Evolutionary conservation across 2,888 invertebrate genomes (phyloP), one percentile per base, ranked within the genome.

Genomic region (Caenorhabditis doughertyi): DNA sequence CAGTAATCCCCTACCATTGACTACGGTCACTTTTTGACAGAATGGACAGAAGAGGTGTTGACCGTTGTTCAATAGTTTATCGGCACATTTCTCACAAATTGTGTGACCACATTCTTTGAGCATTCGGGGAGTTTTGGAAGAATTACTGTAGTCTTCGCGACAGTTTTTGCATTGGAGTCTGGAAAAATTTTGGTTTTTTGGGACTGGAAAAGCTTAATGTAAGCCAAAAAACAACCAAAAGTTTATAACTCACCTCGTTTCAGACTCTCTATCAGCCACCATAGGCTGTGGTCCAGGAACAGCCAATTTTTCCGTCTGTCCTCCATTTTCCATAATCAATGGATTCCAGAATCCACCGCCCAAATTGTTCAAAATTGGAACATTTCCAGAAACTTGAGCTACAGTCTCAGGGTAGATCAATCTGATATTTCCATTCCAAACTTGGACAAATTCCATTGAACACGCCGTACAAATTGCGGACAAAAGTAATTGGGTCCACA

Each of bases 41-140:
- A 60, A 27, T n/a, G 60, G 60, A 27, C 60, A 60, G 25, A 27
- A 44, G 0, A 60, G 2, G 18, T 60, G 60, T n/a, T 60, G 4
- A 42, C 18, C 18, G 18, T 25, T 42, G 9, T 42, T 27, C 16
- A 42, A 18, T 3, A 60, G n/a, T 1, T 25, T 25, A 2, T 42
- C 42, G 3, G n/a, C 60, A 27, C 60, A 60, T 8, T 25, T 2
- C n/a, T 42, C 42, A 9, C 60, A 60, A 16, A 60, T n/a, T 8
- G 42, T 60, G 27, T 60, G 60, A 8, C 60, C 60, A 3, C 60
- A 60, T 9, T 60, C 60, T 25, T 42, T 42, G 25, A 60, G 60
- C 3, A 60, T 60, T 60, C 60, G 4, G 5, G 60, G 60, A 9
- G n/a, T 58, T 21, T 29, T 3, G 3, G 23, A 21, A 0, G 32